Evolutionary conservation across 2,797 vertebrate genomes (phyloP).

Genomic region (Channa striata): DNA sequence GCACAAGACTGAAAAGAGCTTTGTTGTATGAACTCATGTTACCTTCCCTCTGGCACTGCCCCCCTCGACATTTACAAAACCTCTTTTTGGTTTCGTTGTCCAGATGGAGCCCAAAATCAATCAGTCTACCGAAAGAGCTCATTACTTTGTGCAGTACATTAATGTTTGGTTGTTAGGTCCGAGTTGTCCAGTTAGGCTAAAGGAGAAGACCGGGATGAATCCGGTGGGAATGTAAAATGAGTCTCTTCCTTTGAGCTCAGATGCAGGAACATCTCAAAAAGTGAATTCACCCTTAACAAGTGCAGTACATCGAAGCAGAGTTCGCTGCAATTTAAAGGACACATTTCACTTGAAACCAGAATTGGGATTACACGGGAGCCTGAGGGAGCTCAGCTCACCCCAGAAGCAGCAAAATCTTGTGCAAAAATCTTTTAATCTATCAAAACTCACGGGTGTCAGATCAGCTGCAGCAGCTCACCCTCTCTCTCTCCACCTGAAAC

Average conservation of each 20-base stretch:
- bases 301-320: not conserved
- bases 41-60: slow-evolving; percentile 12
- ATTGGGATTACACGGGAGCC: no score
- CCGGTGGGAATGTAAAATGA: not conserved
- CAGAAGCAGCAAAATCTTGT: no score
- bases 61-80: slow-evolving; percentile 33
- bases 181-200: slow-evolving; percentile 15
- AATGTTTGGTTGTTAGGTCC: slow-evolving; percentile 7
- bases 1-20: slow-evolving; percentile 10
- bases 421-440: no score
- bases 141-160: slow-evolving; percentile 20
- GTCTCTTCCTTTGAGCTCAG: not conserved
- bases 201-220: slow-evolving; percentile 1
- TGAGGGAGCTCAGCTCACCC: no score
- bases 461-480: no score
- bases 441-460: no score
- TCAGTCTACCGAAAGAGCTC: not conserved
- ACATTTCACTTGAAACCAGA: slow-evolving; percentile 9
- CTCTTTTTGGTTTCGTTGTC: not conserved
- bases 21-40: slow-evolving; percentile 5
- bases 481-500: no score
- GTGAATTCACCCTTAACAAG: slow-evolving; percentile 5
- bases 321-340: not conserved
- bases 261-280: slow-evolving; percentile 1
- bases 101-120: slow-evolving; percentile 22